A percentile compares a stretch with the other conserved stretches of the same genome.
These are phyloP conservation scores for Polydrusus cervinus DNA, from an alignment of 2,888 invertebrate species.

Conservation along the genomic window DNA sequence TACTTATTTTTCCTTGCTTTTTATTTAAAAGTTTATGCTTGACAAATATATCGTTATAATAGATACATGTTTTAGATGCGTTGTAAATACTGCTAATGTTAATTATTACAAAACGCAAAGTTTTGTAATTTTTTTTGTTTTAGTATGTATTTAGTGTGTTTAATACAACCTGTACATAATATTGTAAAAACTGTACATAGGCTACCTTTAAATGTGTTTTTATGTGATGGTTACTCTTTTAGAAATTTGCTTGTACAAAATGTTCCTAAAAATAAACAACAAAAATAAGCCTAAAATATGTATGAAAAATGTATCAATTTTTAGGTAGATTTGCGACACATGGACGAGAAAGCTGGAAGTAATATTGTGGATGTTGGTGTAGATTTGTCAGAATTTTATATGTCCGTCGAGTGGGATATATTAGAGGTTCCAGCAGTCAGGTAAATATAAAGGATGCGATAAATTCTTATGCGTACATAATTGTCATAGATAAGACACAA, in stretches of 20 bases:
- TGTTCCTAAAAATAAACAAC: constrained; percentile 14
- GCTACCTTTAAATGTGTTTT: constrained; percentile 56
- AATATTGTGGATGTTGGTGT: constrained; percentile 95
- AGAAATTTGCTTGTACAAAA: constrained; percentile 23
- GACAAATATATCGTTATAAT: not conserved
- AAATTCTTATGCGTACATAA: too few relatives aligned
- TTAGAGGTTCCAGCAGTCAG: constrained; percentile 95
- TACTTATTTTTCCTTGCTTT: not conserved
- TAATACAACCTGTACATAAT: constrained; percentile 48
- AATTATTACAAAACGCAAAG: constrained; percentile 18
- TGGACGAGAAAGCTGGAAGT: constrained; percentile 92
- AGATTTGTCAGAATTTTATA: constrained; percentile 97
- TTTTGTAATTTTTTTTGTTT: constrained; percentile 11
- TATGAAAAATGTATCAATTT: constrained; percentile 42
- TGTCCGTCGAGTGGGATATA: constrained; percentile 99
- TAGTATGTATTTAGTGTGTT: constrained; percentile 21
- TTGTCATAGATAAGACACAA: too few relatives aligned
- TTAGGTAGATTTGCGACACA: constrained; percentile 93
- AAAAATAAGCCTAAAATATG: constrained; percentile 2
- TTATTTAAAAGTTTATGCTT: not conserved
- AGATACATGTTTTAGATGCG: constrained; percentile 4
- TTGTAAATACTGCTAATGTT: constrained; percentile 8
- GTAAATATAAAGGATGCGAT: constrained; percentile 70
- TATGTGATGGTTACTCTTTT: constrained; percentile 43
- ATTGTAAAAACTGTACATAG: constrained; percentile 58